Evolutionary conservation across 2,888 invertebrate species (phyloP), one percentile per base, ranked within the genome.

Genomic region (Schrankia costaestrigalis): DNA sequence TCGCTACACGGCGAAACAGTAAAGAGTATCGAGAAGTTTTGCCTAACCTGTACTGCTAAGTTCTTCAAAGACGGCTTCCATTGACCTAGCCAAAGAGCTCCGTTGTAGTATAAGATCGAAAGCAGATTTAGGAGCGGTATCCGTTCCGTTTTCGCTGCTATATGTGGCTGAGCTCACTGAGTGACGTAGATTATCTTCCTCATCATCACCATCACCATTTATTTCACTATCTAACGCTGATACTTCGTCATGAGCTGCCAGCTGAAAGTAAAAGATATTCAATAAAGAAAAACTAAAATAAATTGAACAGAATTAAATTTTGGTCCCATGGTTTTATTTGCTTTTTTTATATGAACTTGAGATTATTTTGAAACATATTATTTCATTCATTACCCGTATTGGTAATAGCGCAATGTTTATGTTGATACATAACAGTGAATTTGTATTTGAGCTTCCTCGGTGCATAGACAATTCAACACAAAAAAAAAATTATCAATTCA

Each of bases 31-130:
- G 3, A 18, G n/a, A 18, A 1, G 18, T 2, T 18, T 8, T 18
- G 8, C 3, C 56, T 48, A 53, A 89, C 91, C 91, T 46, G 91
- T 90, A 53, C 89, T 90, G 63, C 92, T 91, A 1, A 94, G 87
- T 70, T 93, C 93, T 58, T 94, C 93, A 75, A 94, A 95, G 9
- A 95, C 92, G 38, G 91, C 90, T 70, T 95, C 96, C 57, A 98
- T 90, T 48, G 96, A 94, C 56, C 92, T 90, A 0, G 97, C 97
- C 27, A 98, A 81, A 3, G 92, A 92, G 67, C 96, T 95, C 46
- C 93, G 91, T 60, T 94, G 92, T 23, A 97, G 82, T 58, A 97
- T 97, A 8, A 93, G 85, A 63, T 94, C 93, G 64, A 95, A 96
- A 0, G 95, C 94, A 0, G 93, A 93, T 56, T 83, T 84, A 0